Evolutionary conservation across 2,113 vertebrate species (phyloP).

Genomic region (Micronisus gabar): DNA sequence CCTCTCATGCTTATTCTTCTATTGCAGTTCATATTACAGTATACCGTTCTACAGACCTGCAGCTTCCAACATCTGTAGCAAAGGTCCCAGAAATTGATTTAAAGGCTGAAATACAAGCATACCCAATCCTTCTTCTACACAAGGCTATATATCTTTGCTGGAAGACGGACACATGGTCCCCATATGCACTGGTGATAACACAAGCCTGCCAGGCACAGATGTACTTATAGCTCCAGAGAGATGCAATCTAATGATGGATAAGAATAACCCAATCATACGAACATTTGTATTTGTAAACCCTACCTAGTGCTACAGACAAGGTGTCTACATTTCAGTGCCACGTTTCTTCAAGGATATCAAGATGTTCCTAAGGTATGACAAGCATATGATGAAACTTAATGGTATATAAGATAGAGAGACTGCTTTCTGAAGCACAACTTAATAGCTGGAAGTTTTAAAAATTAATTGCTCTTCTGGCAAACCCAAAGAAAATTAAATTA

Average conservation of each 20-base stretch:
- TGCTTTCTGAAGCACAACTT: constrained; percentile 58
- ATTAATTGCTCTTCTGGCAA: constrained; percentile 77
- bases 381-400: constrained; percentile 64
- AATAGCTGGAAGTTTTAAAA: constrained; percentile 60
- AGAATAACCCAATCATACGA: constrained; percentile 35
- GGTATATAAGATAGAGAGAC: constrained; percentile 44
- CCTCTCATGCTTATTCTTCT: not conserved
- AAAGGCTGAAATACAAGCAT: constrained; percentile 71
- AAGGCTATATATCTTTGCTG: constrained; percentile 66
- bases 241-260: constrained; percentile 61
- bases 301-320: constrained; percentile 13
- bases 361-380: constrained; percentile 63
- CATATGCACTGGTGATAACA: constrained; percentile 66
- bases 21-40: constrained; percentile 42
- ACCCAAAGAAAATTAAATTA: constrained; percentile 65
- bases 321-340: constrained; percentile 29
- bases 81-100: constrained; percentile 71
- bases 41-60: constrained; percentile 46
- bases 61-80: constrained; percentile 70
- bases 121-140: constrained; percentile 47
- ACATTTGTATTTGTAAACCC: constrained; percentile 63
- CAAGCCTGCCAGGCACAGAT: constrained; percentile 54
- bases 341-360: constrained; percentile 70
- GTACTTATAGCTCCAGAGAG: constrained; percentile 56
- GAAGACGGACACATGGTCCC: constrained; percentile 69